Percentiles rank a stretch among this genome's conserved stretches.
Evolutionary conservation across 1,140 invertebrate genomes (phyloP).

Genomic region (Drosophila watanabei): DNA sequence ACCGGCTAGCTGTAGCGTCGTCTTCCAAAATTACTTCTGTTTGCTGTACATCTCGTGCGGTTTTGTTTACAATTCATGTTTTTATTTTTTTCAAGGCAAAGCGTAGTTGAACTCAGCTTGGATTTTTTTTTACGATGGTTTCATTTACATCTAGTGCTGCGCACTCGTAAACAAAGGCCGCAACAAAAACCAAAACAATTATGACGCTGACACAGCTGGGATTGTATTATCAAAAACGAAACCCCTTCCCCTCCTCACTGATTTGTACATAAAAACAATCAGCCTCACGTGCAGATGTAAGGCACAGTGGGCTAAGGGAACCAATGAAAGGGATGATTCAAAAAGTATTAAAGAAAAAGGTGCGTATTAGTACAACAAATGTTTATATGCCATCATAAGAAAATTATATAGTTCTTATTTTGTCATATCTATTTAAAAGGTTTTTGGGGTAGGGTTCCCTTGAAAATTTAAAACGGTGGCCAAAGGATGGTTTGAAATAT

Average conservation of each 20-base stretch:
- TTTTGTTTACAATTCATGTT: slow-evolving; percentile 22
- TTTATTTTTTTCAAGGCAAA: slow-evolving; percentile 61
- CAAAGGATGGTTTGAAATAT: neutral
- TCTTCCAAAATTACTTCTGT: slow-evolving; percentile 21
- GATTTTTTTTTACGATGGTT: slow-evolving; percentile 23
- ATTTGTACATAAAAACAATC: slow-evolving; percentile 20
- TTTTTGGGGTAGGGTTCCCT: neutral
- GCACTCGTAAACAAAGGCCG: slow-evolving; percentile 17
- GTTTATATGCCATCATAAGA: neutral
- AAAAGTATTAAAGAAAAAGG: neutral
- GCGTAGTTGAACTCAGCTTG: slow-evolving; percentile 53
- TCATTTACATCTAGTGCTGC: slow-evolving; percentile 46
- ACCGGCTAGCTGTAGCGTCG: slow-evolving; percentile 8
- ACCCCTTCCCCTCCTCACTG: neutral
- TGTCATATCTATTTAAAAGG: neutral
- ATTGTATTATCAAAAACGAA: slow-evolving; percentile 39
- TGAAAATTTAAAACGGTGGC: neutral
- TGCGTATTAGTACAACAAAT: neutral
- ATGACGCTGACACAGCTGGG: slow-evolving; percentile 31
- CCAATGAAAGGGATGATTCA: neutral
- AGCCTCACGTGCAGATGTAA: slow-evolving; percentile 37
- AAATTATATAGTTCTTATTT: too few relatives aligned
- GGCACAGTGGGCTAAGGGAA: slow-evolving; percentile 20
- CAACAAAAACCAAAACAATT: slow-evolving; percentile 5
- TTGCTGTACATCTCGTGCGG: slow-evolving; percentile 14